A percentile compares a stretch with the other conserved stretches of the same genome.
Evolutionary conservation across 2,797 vertebrate genomes (phyloP).

Genomic region (Bradypus variegatus): DNA sequence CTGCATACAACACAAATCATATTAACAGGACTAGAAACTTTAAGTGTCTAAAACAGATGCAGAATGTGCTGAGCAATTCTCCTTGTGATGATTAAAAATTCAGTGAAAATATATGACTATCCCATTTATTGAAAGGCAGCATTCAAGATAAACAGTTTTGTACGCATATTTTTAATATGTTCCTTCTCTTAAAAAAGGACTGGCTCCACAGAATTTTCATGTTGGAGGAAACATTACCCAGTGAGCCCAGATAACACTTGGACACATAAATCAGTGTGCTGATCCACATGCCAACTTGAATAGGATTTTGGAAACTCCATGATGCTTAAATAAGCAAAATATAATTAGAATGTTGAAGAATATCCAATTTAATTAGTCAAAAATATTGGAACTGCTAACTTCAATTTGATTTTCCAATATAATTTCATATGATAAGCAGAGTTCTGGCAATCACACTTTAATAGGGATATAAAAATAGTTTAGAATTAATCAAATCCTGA

Average conservation of each 20-base stretch:
- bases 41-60: conserved; percentile 40
- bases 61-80: neutral
- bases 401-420: conserved; percentile 43
- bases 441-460: conserved; percentile 8
- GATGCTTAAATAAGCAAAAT: conserved; percentile 39
- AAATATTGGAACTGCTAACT: conserved; percentile 45
- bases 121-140: conserved; percentile 46
- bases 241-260: neutral
- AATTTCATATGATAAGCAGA: conserved; percentile 38
- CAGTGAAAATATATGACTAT: conserved; percentile 30
- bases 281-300: neutral
- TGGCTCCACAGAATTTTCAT: neutral
- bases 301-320: conserved; percentile 18
- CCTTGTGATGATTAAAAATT: conserved; percentile 59
- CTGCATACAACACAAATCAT: too few species aligned
- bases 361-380: conserved; percentile 60
- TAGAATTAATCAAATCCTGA: neutral
- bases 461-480: neutral
- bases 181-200: conserved; percentile 14
- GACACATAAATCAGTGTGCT: conserved; percentile 31
- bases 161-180: conserved; percentile 27
- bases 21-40: conserved; percentile 27
- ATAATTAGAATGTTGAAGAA: conserved; percentile 56
- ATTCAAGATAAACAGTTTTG: conserved; percentile 46
- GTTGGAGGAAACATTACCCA: conserved; percentile 19